Percentiles rank a stretch among this genome's conserved stretches.
phyloP scores from a whole-genome alignment of 2,797 vertebrate species.

The Alcedo atthis region DNA sequence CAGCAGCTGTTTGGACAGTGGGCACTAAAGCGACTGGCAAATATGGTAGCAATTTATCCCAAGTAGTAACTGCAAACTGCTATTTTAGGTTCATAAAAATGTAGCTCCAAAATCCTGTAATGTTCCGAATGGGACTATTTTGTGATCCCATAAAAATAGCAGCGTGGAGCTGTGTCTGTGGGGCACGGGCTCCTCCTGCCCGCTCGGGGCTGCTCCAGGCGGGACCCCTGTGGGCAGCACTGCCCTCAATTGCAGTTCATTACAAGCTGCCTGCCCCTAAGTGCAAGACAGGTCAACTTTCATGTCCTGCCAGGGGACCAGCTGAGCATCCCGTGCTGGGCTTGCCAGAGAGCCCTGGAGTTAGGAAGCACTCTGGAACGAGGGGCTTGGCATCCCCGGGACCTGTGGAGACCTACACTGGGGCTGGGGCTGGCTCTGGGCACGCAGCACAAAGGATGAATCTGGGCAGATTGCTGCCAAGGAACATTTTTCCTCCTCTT shows the following conservation, averaged over 20 bases:
- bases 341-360: background rate
- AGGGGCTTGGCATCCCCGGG: background rate
- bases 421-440: background rate
- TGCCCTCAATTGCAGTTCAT: constrained; percentile 9
- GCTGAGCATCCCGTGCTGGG: background rate
- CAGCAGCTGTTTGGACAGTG: constrained; percentile 38
- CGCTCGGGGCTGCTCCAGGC: background rate
- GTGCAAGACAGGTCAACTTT: constrained; percentile 44
- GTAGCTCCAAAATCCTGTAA: constrained; percentile 44
- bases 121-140: constrained; percentile 38
- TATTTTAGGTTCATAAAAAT: constrained; percentile 71
- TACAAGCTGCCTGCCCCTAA: constrained; percentile 15
- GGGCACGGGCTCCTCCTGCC: background rate
- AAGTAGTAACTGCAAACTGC: constrained; percentile 57
- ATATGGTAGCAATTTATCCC: constrained; percentile 70
- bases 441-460: background rate
- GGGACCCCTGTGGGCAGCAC: background rate
- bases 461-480: background rate
- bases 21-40: constrained; percentile 33
- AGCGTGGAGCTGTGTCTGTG: background rate
- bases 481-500: background rate
- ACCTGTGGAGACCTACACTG: background rate
- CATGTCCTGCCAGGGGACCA: constrained; percentile 55
- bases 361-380: background rate
- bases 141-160: constrained; percentile 54